phyloP scores from a whole-genome alignment of 2,113 vertebrate species.

The Corythoichthys intestinalis region DNA sequence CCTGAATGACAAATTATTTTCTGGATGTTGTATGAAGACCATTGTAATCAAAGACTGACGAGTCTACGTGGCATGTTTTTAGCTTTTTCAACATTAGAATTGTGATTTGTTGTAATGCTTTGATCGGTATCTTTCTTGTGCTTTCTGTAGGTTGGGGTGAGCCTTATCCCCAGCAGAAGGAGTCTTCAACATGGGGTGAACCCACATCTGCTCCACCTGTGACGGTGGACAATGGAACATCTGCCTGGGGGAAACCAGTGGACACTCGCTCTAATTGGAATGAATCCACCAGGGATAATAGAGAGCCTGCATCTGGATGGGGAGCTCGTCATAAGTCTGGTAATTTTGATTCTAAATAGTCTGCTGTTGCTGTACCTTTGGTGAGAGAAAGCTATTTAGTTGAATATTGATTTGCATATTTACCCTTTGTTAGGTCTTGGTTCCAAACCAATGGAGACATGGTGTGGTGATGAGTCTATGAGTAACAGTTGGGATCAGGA shows the following conservation, averaged over 20 bases:
- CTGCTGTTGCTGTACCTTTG: background rate
- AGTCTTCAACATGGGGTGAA: conserved; percentile 79
- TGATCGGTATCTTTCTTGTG: background rate
- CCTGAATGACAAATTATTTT: background rate
- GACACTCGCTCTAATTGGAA: conserved; percentile 82
- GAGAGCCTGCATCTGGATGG: conserved; percentile 73
- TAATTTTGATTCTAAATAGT: conserved; percentile 39
- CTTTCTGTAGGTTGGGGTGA: conserved; percentile 85
- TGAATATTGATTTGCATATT: background rate
- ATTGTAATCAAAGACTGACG: background rate
- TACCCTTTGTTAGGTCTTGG: conserved; percentile 52
- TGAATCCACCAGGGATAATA: conserved; percentile 72
- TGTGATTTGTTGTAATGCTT: background rate
- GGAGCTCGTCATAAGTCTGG: conserved; percentile 78
- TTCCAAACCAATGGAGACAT: conserved; percentile 92
- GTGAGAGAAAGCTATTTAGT: background rate
- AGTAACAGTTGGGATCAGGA: conserved; percentile 91
- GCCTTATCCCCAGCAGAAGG: conserved; percentile 65
- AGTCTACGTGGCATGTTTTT: no score
- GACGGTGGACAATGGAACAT: conserved; percentile 91
- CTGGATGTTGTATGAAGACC: background rate
- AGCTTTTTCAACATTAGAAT: background rate
- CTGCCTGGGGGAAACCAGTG: conserved; percentile 92
- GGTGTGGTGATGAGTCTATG: conserved; percentile 86
- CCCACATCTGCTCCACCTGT: conserved; percentile 75